Evolutionary conservation across 2,888 invertebrate genomes (phyloP).

Genomic region (Blastobasis lacticolella): DNA sequence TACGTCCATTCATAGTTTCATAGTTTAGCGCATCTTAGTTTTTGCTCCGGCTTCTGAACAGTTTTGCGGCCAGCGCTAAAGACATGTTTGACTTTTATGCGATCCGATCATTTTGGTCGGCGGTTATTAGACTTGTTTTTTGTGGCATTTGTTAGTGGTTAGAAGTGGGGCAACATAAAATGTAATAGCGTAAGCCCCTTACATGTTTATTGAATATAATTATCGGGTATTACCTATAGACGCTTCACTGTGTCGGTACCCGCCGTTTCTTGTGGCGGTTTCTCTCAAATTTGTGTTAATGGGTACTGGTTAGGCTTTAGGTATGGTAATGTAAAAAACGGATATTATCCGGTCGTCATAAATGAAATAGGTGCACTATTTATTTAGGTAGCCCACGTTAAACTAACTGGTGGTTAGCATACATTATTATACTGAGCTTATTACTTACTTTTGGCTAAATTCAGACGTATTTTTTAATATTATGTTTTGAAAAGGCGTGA

Average conservation of each 20-base stretch:
- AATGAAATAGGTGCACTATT: no score
- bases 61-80: constrained; percentile 30
- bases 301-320: not conserved
- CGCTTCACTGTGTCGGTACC: not conserved
- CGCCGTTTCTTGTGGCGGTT: not conserved
- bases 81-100: constrained; percentile 26
- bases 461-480: no score
- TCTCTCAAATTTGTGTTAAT: not conserved
- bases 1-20: no score
- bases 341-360: no score
- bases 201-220: constrained; percentile 36
- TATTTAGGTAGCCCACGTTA: no score
- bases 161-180: constrained; percentile 8
- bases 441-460: no score
- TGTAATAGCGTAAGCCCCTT: constrained; percentile 24
- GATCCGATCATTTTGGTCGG: constrained; percentile 22
- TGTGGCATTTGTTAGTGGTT: constrained; percentile 11
- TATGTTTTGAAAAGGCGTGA: no score
- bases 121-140: constrained; percentile 21
- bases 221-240: constrained; percentile 17
- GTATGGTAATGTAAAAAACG: not conserved
- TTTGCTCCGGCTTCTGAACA: constrained; percentile 27
- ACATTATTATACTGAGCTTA: no score
- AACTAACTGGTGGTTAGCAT: no score
- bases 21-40: constrained; percentile 10